Percentiles rank a stretch among this genome's conserved stretches.
Evolutionary conservation across 2,888 invertebrate species (phyloP).

Genomic region (Rhagonycha lutea): DNA sequence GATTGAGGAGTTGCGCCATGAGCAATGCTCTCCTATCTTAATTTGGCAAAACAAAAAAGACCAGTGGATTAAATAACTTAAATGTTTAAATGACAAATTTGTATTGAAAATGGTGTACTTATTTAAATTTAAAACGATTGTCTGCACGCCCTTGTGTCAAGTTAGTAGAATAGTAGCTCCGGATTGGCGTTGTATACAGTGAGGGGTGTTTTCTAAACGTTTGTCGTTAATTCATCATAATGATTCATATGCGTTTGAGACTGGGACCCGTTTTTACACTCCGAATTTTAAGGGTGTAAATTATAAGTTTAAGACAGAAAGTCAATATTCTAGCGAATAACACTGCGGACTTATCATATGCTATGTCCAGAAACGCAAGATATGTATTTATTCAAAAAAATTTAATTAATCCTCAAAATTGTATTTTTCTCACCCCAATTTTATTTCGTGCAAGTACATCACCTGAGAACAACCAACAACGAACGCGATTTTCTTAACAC

Average conservation of each 20-base stretch:
- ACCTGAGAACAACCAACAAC: background rate
- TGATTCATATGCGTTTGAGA: conserved; percentile 58
- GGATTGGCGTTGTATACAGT: conserved; percentile 38
- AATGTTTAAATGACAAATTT: conserved; percentile 2
- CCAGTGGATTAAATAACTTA: background rate
- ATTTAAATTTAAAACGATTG: conserved; percentile 2
- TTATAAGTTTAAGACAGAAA: conserved; percentile 58
- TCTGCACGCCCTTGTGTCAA: conserved; percentile 33
- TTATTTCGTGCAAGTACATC: conserved; percentile 2
- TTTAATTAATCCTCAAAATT: conserved; percentile 20
- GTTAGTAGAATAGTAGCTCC: conserved; percentile 30
- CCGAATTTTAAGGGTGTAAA: conserved; percentile 57
- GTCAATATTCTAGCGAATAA: conserved; percentile 48
- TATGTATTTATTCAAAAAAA: conserved; percentile 17
- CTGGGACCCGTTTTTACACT: conserved; percentile 56
- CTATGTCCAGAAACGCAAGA: conserved; percentile 26
- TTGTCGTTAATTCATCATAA: conserved; percentile 59
- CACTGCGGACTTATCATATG: conserved; percentile 29
- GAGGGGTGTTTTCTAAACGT: conserved; percentile 57
- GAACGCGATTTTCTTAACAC: background rate
- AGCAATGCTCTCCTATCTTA: background rate
- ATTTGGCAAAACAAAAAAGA: background rate
- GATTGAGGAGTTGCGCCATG: background rate
- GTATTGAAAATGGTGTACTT: conserved; percentile 4
- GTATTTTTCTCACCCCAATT: conserved; percentile 19